A percentile compares a stretch with the other conserved stretches of the same genome.
Evolutionary conservation across 2,797 vertebrate genomes (phyloP).

Genomic region (Rhynchonycteris naso): DNA sequence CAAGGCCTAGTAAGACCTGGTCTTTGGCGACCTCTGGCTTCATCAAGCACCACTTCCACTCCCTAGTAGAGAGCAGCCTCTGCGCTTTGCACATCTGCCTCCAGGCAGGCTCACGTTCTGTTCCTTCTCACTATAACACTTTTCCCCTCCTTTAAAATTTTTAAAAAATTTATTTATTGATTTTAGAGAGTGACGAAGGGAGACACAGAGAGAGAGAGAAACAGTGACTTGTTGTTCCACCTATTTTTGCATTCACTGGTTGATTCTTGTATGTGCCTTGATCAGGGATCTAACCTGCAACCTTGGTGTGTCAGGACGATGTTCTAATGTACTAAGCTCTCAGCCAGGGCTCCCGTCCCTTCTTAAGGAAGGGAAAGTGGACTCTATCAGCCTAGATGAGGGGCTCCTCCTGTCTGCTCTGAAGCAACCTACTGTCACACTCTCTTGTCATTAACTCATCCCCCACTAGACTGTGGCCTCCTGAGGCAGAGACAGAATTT

Average conservation of each 20-base stretch:
- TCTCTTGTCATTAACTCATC: neutral
- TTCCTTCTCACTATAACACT: neutral
- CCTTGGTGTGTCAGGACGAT: too few relatives aligned
- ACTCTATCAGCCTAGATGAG: neutral
- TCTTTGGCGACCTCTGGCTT: neutral
- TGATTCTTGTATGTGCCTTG: too few relatives aligned
- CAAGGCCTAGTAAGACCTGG: neutral
- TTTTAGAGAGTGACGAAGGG: too few relatives aligned
- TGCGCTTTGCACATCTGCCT: neutral
- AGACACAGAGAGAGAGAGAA: too few relatives aligned
- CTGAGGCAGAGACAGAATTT: neutral
- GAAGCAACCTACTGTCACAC: neutral
- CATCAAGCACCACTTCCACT: accelerated
- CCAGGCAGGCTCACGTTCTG: neutral
- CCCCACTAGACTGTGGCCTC: neutral
- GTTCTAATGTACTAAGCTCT: too few relatives aligned
- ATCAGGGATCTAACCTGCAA: too few relatives aligned
- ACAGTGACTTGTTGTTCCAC: too few relatives aligned
- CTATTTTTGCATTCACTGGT: too few relatives aligned
- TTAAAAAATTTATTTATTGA: too few relatives aligned
- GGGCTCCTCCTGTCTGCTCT: neutral
- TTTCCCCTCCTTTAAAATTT: neutral
- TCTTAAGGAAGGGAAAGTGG: neutral
- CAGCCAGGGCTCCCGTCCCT: neutral
- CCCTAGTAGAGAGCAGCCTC: neutral